Percentiles rank a stretch among this genome's conserved stretches.
Conservation (phyloP, 2,113 vertebrate genomes). For the Triplophysa siluroides region DNA sequence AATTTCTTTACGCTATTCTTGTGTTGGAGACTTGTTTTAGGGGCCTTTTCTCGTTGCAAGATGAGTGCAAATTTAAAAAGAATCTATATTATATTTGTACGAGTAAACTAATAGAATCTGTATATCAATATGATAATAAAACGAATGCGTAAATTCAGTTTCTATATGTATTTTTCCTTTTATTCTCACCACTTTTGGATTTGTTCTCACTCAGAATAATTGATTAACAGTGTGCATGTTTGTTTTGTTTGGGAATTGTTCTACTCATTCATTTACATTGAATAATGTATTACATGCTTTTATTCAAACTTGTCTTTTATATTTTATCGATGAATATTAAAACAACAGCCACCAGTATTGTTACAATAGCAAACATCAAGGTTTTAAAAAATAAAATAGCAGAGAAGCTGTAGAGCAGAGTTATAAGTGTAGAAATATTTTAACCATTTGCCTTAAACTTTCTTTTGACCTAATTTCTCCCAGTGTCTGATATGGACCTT, state of each 20-base stretch:
- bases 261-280: too few species aligned
- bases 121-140: background rate
- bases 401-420: too few species aligned
- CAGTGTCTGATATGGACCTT: slow-evolving; percentile 11
- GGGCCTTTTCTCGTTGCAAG: background rate
- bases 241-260: background rate
- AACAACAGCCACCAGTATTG: too few species aligned
- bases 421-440: background rate
- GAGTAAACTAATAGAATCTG: too few species aligned
- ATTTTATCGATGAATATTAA: too few species aligned
- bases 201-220: background rate
- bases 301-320: too few species aligned
- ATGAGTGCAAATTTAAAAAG: too few species aligned
- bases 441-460: background rate
- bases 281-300: too few species aligned
- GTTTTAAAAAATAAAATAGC: too few species aligned
- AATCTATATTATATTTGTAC: background rate
- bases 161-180: too few species aligned
- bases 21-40: background rate
- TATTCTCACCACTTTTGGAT: background rate
- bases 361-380: too few species aligned
- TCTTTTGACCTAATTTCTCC: slow-evolving; percentile 12
- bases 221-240: background rate
- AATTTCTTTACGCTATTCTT: background rate
- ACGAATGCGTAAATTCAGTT: background rate